Percentiles rank a stretch among this genome's conserved stretches.
Conservation (phyloP, 2,888 invertebrate species). For the Stenichneumon culpator region DNA sequence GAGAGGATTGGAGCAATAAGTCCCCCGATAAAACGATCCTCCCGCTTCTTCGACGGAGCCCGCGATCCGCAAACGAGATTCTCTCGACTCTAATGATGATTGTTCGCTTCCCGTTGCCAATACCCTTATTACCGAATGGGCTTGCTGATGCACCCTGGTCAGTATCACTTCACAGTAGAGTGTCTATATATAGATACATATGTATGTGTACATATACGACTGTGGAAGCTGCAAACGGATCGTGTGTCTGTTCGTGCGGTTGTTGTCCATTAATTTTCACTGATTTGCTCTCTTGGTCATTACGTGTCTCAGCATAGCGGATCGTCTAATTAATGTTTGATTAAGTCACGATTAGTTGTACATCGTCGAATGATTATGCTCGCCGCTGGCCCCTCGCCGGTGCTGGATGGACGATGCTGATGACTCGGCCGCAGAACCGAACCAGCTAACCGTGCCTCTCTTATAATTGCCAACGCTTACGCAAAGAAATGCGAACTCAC, state of each 20-base stretch:
- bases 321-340: constrained; percentile 67
- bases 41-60: not conserved
- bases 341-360: constrained; percentile 67
- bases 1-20: constrained; percentile 15
- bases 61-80: constrained; percentile 3
- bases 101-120: constrained; percentile 79
- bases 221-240: not conserved
- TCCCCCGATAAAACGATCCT: constrained; percentile 1
- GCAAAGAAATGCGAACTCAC: constrained; percentile 50
- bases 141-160: constrained; percentile 29
- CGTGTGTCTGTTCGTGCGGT: not conserved
- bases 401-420: not conserved
- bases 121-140: constrained; percentile 77
- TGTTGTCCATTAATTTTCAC: not conserved
- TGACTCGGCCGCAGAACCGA: constrained; percentile 2
- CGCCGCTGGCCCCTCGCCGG: constrained; percentile 7
- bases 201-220: not conserved
- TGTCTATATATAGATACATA: not conserved
- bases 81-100: constrained; percentile 73
- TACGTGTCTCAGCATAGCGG: constrained; percentile 26
- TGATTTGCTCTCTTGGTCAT: not conserved
- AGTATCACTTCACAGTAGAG: constrained; percentile 16
- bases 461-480: constrained; percentile 61
- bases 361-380: constrained; percentile 63
- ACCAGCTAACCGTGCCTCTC: constrained; percentile 65